These are phyloP conservation scores for Chrysotoxum bicinctum DNA, from an alignment of 2,888 invertebrate species.

Conservation along the genomic window DNA sequence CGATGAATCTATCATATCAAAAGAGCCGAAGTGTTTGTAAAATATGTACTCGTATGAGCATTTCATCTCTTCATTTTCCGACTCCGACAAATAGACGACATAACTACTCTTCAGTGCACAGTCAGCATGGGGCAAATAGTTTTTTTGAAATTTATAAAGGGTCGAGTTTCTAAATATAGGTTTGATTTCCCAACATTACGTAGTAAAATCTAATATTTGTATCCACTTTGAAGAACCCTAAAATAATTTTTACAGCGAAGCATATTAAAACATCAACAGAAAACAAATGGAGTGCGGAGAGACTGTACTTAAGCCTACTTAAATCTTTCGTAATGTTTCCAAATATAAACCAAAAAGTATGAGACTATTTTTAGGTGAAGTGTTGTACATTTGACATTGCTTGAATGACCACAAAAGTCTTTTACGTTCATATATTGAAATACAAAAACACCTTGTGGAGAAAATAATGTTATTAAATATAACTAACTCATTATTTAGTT, in stretches of 20 bases:
- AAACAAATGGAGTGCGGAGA: background rate
- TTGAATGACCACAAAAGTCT: no score
- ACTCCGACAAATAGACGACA: background rate
- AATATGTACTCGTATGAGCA: background rate
- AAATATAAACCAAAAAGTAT: background rate
- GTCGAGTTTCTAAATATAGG: constrained; percentile 41
- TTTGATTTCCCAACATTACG: background rate
- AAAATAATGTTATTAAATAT: no score
- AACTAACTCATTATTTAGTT: no score
- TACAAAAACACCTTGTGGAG: no score
- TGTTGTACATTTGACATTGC: background rate
- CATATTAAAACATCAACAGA: background rate
- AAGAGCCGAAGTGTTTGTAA: background rate
- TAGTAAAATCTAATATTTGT: background rate
- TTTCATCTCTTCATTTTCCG: background rate
- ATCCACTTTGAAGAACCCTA: constrained; percentile 8
- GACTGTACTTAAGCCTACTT: background rate
- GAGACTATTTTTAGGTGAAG: background rate
- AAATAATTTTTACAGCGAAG: background rate
- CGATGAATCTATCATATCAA: background rate
- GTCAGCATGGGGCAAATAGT: constrained; percentile 37
- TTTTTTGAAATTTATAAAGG: constrained; percentile 23
- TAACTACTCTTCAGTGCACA: background rate
- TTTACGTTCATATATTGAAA: no score
- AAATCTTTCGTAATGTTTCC: background rate